A percentile compares a stretch with the other conserved stretches of the same genome.
phyloP scores from a whole-genome alignment of 2,888 invertebrate species.

The Deilephila porcellus region DNA sequence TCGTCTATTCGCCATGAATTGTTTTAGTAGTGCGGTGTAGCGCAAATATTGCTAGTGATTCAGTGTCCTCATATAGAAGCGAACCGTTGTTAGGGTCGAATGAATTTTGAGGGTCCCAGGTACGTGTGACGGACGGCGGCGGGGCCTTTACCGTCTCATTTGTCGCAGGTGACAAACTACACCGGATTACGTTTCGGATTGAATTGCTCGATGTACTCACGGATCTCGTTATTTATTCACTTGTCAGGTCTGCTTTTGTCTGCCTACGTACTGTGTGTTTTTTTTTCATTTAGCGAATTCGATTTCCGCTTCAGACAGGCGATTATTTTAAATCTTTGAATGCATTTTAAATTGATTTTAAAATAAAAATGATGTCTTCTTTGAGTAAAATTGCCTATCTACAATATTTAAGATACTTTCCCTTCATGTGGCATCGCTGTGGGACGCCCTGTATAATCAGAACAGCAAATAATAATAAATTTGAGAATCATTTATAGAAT shows the following conservation, averaged over 20 bases:
- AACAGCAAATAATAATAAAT: too few relatives aligned
- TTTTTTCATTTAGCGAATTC: too few relatives aligned
- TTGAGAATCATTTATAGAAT: too few relatives aligned
- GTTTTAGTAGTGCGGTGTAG: slow-evolving; percentile 35
- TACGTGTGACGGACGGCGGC: slow-evolving; percentile 44
- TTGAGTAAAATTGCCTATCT: too few relatives aligned
- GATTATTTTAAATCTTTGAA: too few relatives aligned
- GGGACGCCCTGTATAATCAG: too few relatives aligned
- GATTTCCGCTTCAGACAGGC: too few relatives aligned
- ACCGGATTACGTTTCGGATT: slow-evolving; percentile 49
- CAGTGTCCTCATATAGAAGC: slow-evolving; percentile 46
- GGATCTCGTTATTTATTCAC: slow-evolving; percentile 47
- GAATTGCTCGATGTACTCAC: slow-evolving; percentile 44
- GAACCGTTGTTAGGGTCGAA: slow-evolving; percentile 54
- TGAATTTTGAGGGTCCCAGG: slow-evolving; percentile 54
- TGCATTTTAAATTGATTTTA: too few relatives aligned
- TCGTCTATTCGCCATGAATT: slow-evolving; percentile 10
- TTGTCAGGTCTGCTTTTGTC: background rate
- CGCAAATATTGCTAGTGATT: slow-evolving; percentile 47
- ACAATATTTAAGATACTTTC: too few relatives aligned
- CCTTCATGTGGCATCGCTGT: too few relatives aligned
- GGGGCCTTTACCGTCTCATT: slow-evolving; percentile 51
- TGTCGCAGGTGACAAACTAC: slow-evolving; percentile 57
- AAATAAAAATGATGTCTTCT: too few relatives aligned
- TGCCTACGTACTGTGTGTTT: too few relatives aligned